Conservation (phyloP, 2,113 vertebrate species). For the Macquaria australasica region DNA sequence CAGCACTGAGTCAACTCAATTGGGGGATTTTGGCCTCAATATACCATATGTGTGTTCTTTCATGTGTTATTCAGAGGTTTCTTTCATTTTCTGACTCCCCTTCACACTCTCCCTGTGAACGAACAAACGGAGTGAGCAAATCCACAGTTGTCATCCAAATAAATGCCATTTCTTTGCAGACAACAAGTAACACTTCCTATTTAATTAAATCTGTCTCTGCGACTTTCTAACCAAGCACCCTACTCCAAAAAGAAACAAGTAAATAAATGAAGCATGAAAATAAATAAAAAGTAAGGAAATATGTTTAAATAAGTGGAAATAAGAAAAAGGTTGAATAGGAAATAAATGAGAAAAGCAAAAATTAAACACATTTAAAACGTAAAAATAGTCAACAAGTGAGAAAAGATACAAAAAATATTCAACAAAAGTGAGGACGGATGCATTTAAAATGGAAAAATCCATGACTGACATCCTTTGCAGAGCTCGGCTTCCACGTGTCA, state of each 20-base stretch:
- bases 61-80: constrained; percentile 29
- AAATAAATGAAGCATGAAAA: neutral
- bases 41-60: constrained; percentile 1
- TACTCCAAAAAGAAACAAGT: neutral
- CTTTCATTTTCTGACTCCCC: constrained; percentile 10
- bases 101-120: neutral
- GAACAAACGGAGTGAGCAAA: neutral
- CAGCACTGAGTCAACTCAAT: neutral
- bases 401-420: neutral
- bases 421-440: neutral
- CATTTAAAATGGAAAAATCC: neutral
- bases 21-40: neutral
- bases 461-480: neutral
- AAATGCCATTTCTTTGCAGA: constrained; percentile 37
- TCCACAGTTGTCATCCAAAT: constrained; percentile 10
- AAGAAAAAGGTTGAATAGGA: neutral
- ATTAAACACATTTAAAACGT: neutral
- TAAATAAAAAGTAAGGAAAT: neutral
- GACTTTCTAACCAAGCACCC: neutral
- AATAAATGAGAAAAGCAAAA: neutral
- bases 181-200: constrained; percentile 4
- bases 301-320: neutral
- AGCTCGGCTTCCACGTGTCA: constrained; percentile 2
- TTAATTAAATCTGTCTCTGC: neutral
- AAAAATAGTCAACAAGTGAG: neutral